phyloP scores from a whole-genome alignment of 2,113 vertebrate species.

The Nothobranchius kuhntae region DNA sequence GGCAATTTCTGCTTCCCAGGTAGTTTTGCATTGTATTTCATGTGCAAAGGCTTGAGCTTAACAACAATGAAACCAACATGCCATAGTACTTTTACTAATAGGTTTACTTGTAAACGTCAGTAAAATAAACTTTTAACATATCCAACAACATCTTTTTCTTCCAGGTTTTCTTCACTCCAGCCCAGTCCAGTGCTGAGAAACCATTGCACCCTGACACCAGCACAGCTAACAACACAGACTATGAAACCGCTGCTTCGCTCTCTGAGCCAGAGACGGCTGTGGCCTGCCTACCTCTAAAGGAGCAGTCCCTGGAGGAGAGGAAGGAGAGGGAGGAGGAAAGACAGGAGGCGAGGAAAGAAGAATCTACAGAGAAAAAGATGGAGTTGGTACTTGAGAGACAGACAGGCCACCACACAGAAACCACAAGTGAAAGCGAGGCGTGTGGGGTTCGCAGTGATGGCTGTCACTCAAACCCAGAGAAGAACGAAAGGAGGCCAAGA shows the following conservation, averaged over 20 bases:
- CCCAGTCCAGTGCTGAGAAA: constrained; percentile 61
- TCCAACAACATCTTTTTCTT: constrained; percentile 66
- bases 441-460: constrained; percentile 65
- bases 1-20: constrained; percentile 82
- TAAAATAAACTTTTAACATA: neutral
- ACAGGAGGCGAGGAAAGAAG: constrained; percentile 47
- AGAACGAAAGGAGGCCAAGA: constrained; percentile 61
- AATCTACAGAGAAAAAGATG: constrained; percentile 37
- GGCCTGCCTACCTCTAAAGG: constrained; percentile 46
- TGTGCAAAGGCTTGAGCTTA: neutral
- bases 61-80: neutral
- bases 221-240: constrained; percentile 75
- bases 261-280: constrained; percentile 70
- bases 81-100: neutral
- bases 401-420: constrained; percentile 60
- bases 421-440: constrained; percentile 68
- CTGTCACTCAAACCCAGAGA: constrained; percentile 70
- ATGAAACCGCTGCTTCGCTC: constrained; percentile 67
- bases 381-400: constrained; percentile 28
- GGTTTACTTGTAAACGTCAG: neutral
- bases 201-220: constrained; percentile 68
- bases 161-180: constrained; percentile 75
- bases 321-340: constrained; percentile 64
- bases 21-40: constrained; percentile 15
- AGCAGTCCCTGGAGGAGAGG: constrained; percentile 67